Base-by-base conservation (phyloP, 2,888 invertebrate genomes). In the Scaptodrosophila latifasciaeformis region DNA sequence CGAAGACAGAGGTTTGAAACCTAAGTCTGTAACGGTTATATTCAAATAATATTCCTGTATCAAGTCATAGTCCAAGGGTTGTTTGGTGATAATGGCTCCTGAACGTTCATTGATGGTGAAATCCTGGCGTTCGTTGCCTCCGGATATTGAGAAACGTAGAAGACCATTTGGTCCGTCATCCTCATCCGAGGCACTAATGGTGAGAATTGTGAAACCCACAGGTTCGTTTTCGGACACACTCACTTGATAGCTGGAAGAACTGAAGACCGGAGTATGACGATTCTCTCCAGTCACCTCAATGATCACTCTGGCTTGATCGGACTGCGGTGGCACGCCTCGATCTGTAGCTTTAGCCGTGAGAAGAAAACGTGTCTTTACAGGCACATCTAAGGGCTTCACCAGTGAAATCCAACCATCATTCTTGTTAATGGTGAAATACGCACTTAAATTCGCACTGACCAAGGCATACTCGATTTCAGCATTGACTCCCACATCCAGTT, bases 171-270 rank as follows among this genome's bases (percentile, higher is more conserved):
- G 94, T 0, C 97, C 96, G 65, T 89, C 89, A 81, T 97, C 97
- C 56, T 89, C 89, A 84, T 97, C 97, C 0, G 91, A 91, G 2
- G 97, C 97, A 62, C 90, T 91, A 0, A 97, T 92, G 0, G 93
- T 94, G 2, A 96, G 86, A 64, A 97, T 95, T 0, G 93, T 92
- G 1, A 95, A 92, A 1, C 95, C 95, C 0, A 95, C 87, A 0
- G 94, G 93, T 82, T 95, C 95, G 85, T 96, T 96, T 88, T 97
- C 97, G 0, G 95, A 93, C 1, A 97, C 94, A 58, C 95, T 93
- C 0, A 95, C 96, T 88, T 96, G 94, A 84, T 96, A 96, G 71
- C 93, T 93, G 0, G 92, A 86, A 0, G 93, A 93, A 3, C 92
- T 93, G 82, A 97, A 97, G 47, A 91, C 91, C 0, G 97, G 97